phyloP scores from a whole-genome alignment of 1,140 invertebrate genomes.

The Atta colombica region DNA sequence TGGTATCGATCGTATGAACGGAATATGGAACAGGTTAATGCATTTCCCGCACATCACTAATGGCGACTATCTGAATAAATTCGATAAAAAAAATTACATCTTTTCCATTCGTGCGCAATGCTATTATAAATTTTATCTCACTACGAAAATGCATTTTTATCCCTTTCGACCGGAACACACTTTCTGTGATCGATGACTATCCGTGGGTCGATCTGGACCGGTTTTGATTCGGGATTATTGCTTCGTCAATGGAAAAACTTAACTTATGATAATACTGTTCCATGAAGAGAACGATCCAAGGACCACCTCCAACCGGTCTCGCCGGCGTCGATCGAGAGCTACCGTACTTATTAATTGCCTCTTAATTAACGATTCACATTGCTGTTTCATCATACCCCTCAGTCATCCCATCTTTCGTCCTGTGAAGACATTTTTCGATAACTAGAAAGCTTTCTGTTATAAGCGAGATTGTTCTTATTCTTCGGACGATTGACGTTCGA shows the following conservation, averaged over 20 bases:
- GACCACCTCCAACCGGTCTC: constrained; percentile 45
- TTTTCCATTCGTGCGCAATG: not conserved
- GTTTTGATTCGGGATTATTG: constrained; percentile 77
- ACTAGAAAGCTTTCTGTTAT: constrained; percentile 1
- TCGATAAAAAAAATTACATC: not conserved
- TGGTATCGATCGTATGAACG: constrained; percentile 10
- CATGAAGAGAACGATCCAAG: not conserved
- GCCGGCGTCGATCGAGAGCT: constrained; percentile 63
- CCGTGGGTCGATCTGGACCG: constrained; percentile 72
- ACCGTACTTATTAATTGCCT: constrained; percentile 83
- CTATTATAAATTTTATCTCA: constrained; percentile 39
- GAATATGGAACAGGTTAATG: constrained; percentile 18
- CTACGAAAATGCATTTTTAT: constrained; percentile 3
- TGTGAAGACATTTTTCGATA: constrained; percentile 45
- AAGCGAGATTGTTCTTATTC: not conserved
- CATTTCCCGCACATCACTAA: constrained; percentile 12
- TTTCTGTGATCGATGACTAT: constrained; percentile 21
- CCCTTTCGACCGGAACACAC: not conserved
- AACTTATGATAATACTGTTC: constrained; percentile 79
- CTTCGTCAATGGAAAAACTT: constrained; percentile 82
- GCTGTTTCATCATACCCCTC: constrained; percentile 48
- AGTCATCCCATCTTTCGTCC: constrained; percentile 23
- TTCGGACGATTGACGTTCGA: constrained; percentile 5
- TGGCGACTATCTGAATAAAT: constrained; percentile 24
- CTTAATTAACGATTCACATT: constrained; percentile 81